Percentiles rank a stretch among this genome's conserved stretches.
Conservation (phyloP, 2,888 invertebrate species). For the Caradrina clavipalpis region DNA sequence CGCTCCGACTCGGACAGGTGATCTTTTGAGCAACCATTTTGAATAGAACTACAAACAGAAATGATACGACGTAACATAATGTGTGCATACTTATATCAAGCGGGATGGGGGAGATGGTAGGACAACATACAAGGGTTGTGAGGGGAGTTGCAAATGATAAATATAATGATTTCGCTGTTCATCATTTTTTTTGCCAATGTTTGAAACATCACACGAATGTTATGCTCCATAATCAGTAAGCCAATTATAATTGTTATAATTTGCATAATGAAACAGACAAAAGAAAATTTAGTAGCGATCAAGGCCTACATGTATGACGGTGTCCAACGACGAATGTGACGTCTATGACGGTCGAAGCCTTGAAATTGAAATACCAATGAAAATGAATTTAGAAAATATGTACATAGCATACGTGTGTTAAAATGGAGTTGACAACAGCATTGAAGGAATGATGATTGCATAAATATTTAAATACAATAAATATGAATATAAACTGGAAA, state of each 20-base stretch:
- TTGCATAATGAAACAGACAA: slow-evolving; percentile 46
- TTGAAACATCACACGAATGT: slow-evolving; percentile 49
- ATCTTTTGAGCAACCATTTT: slow-evolving; percentile 91
- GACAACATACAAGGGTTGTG: slow-evolving; percentile 49
- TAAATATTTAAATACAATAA: slow-evolving; percentile 74
- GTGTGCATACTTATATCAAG: slow-evolving; percentile 88
- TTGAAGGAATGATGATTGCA: slow-evolving; percentile 76
- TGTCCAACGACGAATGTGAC: slow-evolving; percentile 45
- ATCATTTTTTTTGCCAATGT: slow-evolving; percentile 35
- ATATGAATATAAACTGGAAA: slow-evolving; percentile 52
- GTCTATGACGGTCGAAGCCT: slow-evolving; percentile 60
- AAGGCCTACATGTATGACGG: slow-evolving; percentile 47
- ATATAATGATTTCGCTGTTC: slow-evolving; percentile 53
- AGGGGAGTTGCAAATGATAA: slow-evolving; percentile 55
- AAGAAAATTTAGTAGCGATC: slow-evolving; percentile 31
- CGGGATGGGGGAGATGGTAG: slow-evolving; percentile 67
- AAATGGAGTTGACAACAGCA: slow-evolving; percentile 43
- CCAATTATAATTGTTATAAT: slow-evolving; percentile 39
- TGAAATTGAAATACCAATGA: slow-evolving; percentile 65
- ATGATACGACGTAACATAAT: slow-evolving; percentile 91
- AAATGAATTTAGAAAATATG: slow-evolving; percentile 54
- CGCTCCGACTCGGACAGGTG: slow-evolving; percentile 90
- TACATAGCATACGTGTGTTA: slow-evolving; percentile 59
- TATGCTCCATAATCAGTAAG: slow-evolving; percentile 34
- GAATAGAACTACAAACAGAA: slow-evolving; percentile 91